phyloP scores from a whole-genome alignment of 2,113 vertebrate genomes.

The Pomatostomus ruficeps region DNA sequence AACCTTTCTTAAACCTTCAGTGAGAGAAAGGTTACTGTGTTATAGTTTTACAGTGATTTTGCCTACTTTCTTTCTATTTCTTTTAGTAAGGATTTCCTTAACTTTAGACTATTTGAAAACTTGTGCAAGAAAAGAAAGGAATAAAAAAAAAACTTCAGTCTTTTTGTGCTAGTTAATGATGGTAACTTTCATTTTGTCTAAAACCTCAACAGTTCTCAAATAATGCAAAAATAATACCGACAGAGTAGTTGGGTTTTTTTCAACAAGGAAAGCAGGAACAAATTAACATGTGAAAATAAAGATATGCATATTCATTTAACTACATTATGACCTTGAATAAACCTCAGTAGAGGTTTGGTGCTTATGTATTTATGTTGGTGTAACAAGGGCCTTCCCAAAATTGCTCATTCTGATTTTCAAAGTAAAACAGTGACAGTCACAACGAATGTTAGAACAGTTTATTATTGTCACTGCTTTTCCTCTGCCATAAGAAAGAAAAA shows the following conservation, averaged over 20 bases:
- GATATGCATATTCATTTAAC: background rate
- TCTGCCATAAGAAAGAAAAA: background rate
- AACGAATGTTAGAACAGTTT: background rate
- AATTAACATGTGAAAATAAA: background rate
- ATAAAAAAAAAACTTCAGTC: background rate
- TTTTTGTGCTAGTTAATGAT: background rate
- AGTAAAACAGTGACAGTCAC: background rate
- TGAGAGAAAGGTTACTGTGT: background rate
- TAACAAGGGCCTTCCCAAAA: background rate
- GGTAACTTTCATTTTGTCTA: background rate
- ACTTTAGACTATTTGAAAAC: background rate
- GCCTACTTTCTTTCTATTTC: background rate
- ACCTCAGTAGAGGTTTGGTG: rapidly evolving
- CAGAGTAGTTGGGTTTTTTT: background rate
- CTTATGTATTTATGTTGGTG: background rate
- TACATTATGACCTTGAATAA: background rate
- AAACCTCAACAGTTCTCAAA: background rate
- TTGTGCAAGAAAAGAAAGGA: background rate
- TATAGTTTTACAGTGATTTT: background rate
- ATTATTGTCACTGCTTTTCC: background rate
- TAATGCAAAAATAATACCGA: background rate
- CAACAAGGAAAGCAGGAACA: background rate
- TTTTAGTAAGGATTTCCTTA: background rate
- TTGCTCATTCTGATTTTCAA: background rate
- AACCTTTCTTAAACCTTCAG: background rate